Evolutionary conservation across 1,140 invertebrate species (phyloP).

Genomic region (Antheraea mylitta): DNA sequence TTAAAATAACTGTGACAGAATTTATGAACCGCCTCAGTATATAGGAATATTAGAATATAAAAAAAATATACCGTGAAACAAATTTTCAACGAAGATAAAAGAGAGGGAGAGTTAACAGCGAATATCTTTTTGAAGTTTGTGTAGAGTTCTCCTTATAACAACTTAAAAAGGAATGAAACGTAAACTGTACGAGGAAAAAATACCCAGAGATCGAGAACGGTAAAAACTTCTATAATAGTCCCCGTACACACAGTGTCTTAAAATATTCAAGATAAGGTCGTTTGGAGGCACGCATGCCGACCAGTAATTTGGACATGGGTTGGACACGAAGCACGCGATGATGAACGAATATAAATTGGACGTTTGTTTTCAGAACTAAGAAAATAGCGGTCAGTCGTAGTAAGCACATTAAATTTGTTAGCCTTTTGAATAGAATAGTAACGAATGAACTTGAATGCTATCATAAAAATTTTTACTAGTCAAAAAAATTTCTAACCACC

Average conservation of each 20-base stretch:
- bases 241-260: constrained; percentile 41
- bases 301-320: constrained; percentile 44
- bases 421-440: background rate
- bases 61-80: background rate
- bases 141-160: constrained; percentile 23
- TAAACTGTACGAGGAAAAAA: constrained; percentile 25
- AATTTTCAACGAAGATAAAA: background rate
- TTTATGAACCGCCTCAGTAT: no score
- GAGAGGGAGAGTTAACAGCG: background rate
- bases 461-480: no score
- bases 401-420: background rate
- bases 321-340: constrained; percentile 43
- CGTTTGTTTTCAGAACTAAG: background rate
- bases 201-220: background rate
- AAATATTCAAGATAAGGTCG: constrained; percentile 58
- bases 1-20: no score
- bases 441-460: no score
- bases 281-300: constrained; percentile 39
- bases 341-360: constrained; percentile 19
- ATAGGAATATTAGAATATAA: no score
- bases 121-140: constrained; percentile 29
- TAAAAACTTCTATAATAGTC: constrained; percentile 27
- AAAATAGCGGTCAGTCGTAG: background rate
- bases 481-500: no score
- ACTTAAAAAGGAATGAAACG: constrained; percentile 40